Evolutionary conservation across 2,113 vertebrate species (phyloP).

Genomic region (Probosciger aterrimus): DNA sequence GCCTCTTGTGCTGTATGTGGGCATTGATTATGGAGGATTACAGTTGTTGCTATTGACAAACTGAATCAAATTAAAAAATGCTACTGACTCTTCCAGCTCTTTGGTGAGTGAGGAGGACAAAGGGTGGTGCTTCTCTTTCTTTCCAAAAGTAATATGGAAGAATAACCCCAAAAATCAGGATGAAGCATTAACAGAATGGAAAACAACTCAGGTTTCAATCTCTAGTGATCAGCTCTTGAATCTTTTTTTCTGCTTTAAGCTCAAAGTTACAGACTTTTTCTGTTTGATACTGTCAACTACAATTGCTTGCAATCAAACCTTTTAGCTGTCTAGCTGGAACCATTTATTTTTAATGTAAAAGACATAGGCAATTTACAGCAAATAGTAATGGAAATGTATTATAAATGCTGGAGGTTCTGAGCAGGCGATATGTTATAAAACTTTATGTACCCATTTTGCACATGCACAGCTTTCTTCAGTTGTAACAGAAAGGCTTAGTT

Average conservation of each 20-base stretch:
- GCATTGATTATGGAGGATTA: not conserved
- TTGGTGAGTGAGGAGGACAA: not conserved
- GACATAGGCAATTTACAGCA: conserved; percentile 54
- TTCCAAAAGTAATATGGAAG: not conserved
- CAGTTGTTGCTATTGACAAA: not conserved
- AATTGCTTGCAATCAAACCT: conserved; percentile 48
- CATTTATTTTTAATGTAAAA: conserved; percentile 59
- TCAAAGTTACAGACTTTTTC: not conserved
- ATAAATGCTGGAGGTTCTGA: conserved; percentile 48
- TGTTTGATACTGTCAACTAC: conserved; percentile 8
- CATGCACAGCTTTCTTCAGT: not conserved
- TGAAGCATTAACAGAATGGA: not conserved
- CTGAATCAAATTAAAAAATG: not conserved
- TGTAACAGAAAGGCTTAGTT: conserved; percentile 45
- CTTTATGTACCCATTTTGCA: conserved; percentile 43
- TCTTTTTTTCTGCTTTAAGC: not conserved
- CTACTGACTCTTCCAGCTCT: not conserved
- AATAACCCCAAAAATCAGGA: not conserved
- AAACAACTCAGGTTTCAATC: not conserved
- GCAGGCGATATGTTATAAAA: conserved; percentile 48
- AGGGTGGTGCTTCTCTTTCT: not conserved
- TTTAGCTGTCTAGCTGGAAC: conserved; percentile 49
- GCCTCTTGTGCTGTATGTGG: not conserved
- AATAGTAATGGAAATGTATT: conserved; percentile 58
- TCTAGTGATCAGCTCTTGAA: not conserved